Percentiles rank a stretch among this genome's conserved stretches.
Evolutionary conservation across 1,140 invertebrate species (phyloP).

Genomic region (Pachypeltis micranthus): DNA sequence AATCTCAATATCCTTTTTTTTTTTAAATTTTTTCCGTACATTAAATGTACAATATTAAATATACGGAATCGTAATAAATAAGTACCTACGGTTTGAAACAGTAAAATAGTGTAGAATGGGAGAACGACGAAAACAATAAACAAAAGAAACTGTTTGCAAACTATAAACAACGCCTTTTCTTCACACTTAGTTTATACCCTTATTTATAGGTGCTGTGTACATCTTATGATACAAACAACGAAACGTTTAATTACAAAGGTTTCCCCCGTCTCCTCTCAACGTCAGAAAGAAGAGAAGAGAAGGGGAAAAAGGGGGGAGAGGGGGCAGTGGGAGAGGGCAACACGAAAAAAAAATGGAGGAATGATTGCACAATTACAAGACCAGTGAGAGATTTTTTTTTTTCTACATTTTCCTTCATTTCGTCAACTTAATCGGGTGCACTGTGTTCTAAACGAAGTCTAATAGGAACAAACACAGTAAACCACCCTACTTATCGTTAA

Average conservation of each 20-base stretch:
- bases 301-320: slow-evolving; percentile 4
- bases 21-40: slow-evolving; percentile 26
- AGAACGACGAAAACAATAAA: slow-evolving; percentile 17
- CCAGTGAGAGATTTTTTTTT: background rate
- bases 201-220: slow-evolving; percentile 11
- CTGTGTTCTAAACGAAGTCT: slow-evolving; percentile 18
- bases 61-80: slow-evolving; percentile 23
- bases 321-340: too few relatives aligned
- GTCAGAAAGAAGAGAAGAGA: too few relatives aligned
- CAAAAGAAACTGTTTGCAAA: slow-evolving; percentile 13
- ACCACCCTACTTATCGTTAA: slow-evolving; percentile 1
- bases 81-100: slow-evolving; percentile 21
- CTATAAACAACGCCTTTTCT: slow-evolving; percentile 23
- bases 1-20: slow-evolving; percentile 22
- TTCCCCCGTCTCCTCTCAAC: too few relatives aligned
- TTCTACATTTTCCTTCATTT: too few relatives aligned
- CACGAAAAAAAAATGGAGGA: background rate
- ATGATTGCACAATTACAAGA: slow-evolving; percentile 17
- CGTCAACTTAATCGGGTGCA: slow-evolving; percentile 7
- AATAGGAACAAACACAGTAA: slow-evolving; percentile 21
- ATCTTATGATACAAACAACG: slow-evolving; percentile 17
- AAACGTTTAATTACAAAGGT: slow-evolving; percentile 21
- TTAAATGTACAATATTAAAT: slow-evolving; percentile 27
- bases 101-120: slow-evolving; percentile 13
- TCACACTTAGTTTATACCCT: slow-evolving; percentile 17